Evolutionary conservation across 2,888 invertebrate genomes (phyloP).

Genomic region (Cerastis leucographa): DNA sequence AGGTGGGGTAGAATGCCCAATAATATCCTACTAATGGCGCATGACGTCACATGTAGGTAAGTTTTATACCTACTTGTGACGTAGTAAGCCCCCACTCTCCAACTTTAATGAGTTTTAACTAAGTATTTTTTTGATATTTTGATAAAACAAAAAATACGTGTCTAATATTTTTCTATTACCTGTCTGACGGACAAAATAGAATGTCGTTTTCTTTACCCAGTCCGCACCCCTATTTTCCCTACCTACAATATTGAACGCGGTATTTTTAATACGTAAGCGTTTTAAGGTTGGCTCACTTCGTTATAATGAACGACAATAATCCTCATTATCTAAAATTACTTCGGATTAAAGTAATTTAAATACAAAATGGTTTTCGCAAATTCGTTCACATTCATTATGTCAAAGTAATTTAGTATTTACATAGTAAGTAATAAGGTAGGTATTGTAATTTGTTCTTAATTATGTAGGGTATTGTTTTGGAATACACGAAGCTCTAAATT

Average conservation of each 20-base stretch:
- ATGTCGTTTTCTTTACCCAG: too few species aligned
- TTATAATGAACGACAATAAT: conserved; percentile 42
- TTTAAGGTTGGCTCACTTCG: conserved; percentile 11
- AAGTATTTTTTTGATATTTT: too few species aligned
- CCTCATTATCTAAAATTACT: conserved; percentile 55
- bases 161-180: too few species aligned
- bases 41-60: too few species aligned
- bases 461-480: conserved; percentile 27
- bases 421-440: conserved; percentile 9
- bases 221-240: too few species aligned
- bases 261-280: conserved; percentile 26
- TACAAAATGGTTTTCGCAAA: conserved; percentile 30
- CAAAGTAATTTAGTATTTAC: conserved; percentile 42
- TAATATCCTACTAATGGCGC: too few species aligned
- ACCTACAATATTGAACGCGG: background rate
- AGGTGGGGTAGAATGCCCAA: too few species aligned
- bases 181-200: too few species aligned
- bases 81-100: too few species aligned
- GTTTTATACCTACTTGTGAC: too few species aligned
- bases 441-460: conserved; percentile 41
- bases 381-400: conserved; percentile 32
- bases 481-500: conserved; percentile 31
- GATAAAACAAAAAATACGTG: too few species aligned
- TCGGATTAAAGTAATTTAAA: conserved; percentile 52
- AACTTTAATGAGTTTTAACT: too few species aligned